Evolutionary conservation across 1,140 invertebrate genomes (phyloP), one percentile per base, ranked within the genome.

Genomic region (Macrotrachela quadricornifera): DNA sequence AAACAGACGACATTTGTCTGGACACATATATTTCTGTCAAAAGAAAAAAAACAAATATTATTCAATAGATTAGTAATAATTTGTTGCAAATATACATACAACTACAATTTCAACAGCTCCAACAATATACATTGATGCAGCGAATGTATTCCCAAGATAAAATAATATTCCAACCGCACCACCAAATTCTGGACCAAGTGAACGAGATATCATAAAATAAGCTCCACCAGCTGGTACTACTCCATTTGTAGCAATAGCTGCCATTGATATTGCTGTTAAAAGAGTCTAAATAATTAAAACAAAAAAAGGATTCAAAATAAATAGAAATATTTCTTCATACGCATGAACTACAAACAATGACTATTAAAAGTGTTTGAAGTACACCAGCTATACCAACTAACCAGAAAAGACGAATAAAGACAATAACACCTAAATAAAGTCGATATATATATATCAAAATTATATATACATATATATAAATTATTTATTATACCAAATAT

Each of bases 151-250:
- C 18, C 90, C 92, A 11, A 91, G 84, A 71, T 96, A 99, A 73
- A 97, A 99, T 6, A 97, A 72, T 74, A 96, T 85, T 21, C 92
- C 91, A 14, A 97, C 88, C 46, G 92, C 92, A 2, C 91, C 90
- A 42, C 92, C 92, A 69, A 94, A 94, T 70, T 97, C 92, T 0
- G 92, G 92, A 10, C 92, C 92, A 51, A 99, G 76, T 53, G 91
- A 85, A 61, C 92, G 75, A 8, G 88, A 92, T 73, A 99, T 96
- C 90, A 97, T 95, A 68, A 96, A 99, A 71, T 99, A 97, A 45
- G 88, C 91, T 14, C 92, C 92, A 49, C 92, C 92, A 1, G 83
- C 91, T 15, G 92, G 90, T 21, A 99, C 91, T 49, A 95, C 88
- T 18, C 92, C 92, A 70, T 99, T 99, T 6, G 92, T 99, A 45